Conservation (phyloP, 2,113 vertebrate genomes). For the Actenoides hombroni region DNA sequence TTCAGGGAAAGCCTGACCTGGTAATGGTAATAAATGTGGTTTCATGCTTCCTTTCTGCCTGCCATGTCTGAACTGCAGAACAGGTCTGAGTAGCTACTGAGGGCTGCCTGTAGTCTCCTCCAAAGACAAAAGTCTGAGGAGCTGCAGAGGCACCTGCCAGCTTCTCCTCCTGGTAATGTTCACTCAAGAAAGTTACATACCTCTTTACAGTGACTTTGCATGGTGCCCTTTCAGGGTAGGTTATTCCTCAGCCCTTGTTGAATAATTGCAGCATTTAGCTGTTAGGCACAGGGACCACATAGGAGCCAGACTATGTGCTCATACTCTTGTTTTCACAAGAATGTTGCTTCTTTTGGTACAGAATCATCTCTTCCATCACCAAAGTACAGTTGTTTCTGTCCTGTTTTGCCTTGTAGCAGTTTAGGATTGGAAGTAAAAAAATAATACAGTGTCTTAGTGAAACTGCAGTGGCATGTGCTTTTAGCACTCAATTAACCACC, state of each 20-base stretch:
- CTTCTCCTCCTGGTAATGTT: background rate
- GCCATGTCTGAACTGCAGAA: background rate
- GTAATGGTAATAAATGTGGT: background rate
- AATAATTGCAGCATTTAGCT: background rate
- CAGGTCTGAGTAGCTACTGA: background rate
- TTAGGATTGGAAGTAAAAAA: constrained; percentile 9
- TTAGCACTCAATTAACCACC: constrained; percentile 47
- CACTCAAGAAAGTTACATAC: background rate
- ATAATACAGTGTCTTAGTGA: background rate
- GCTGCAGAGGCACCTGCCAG: background rate
- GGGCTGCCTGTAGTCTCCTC: background rate
- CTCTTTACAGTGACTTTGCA: background rate
- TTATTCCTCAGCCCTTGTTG: background rate
- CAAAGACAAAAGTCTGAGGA: background rate
- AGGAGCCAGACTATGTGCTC: background rate
- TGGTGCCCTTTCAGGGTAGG: background rate
- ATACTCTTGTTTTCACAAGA: background rate
- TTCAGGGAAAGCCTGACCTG: background rate
- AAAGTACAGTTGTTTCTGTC: background rate
- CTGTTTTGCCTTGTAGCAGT: background rate
- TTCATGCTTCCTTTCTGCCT: background rate
- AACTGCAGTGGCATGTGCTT: background rate
- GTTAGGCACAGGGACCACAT: rapidly evolving
- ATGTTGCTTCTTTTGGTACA: background rate
- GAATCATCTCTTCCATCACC: background rate